Conservation (phyloP, 2,797 vertebrate genomes). For the Myotis myotis region DNA sequence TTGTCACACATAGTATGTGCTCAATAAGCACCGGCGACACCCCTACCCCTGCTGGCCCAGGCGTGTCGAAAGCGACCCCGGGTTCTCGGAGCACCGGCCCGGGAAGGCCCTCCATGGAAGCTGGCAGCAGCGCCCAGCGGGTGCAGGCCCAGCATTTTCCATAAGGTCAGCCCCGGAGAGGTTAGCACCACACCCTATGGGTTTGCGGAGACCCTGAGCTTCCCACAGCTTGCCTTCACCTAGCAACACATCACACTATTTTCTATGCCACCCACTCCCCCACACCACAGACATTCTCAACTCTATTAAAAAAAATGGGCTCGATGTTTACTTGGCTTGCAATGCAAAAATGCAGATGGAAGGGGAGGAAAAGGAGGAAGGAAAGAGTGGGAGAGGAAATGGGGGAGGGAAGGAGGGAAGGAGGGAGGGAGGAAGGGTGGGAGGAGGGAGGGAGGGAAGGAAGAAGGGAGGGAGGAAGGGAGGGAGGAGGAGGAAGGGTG, state of each 20-base stretch:
- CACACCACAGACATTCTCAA: neutral
- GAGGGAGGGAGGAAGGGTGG: neutral
- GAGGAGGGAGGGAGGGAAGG: neutral
- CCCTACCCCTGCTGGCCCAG: neutral
- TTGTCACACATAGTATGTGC: neutral
- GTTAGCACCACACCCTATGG: neutral
- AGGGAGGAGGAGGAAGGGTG: neutral
- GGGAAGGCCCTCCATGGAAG: neutral
- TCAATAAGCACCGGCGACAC: neutral
- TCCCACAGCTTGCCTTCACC: neutral
- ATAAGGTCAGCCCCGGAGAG: neutral
- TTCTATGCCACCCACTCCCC: neutral
- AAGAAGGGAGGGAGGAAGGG: neutral
- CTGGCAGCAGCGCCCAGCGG: neutral
- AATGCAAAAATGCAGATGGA: constrained; percentile 41
- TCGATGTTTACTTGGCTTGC: constrained; percentile 33
- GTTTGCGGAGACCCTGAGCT: neutral
- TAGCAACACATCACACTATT: neutral
- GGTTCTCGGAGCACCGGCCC: neutral
- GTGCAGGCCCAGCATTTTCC: neutral
- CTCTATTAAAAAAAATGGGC: neutral
- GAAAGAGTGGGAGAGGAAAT: neutral
- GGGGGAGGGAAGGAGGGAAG: neutral
- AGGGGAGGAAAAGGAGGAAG: neutral
- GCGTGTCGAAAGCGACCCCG: neutral